Evolutionary conservation across 2,797 vertebrate genomes (phyloP).

Genomic region (Ispidina lecontei): DNA sequence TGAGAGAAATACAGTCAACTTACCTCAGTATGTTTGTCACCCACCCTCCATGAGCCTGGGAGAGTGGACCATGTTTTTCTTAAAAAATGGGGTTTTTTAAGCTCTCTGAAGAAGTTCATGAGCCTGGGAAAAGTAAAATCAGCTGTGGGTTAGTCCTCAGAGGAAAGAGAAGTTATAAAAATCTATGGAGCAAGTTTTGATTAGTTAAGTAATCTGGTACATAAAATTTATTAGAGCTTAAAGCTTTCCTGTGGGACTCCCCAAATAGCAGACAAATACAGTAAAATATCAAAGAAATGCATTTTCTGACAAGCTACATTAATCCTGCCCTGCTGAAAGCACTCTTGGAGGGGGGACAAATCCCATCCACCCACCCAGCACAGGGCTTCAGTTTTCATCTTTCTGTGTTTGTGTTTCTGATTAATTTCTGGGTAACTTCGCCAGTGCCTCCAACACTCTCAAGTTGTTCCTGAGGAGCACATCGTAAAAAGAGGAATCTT

Average conservation of each 20-base stretch:
- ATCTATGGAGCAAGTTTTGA: slow-evolving; percentile 50
- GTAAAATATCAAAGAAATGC: neutral
- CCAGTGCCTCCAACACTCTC: neutral
- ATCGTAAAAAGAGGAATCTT: neutral
- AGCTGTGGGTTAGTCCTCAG: neutral
- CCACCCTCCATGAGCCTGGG: neutral
- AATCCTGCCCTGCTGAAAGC: neutral
- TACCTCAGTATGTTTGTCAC: neutral
- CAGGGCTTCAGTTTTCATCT: neutral
- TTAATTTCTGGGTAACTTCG: slow-evolving; percentile 28
- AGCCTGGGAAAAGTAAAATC: slow-evolving; percentile 24
- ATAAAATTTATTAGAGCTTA: slow-evolving; percentile 46
- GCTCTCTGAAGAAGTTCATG: neutral
- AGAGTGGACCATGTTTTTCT: neutral
- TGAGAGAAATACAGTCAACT: neutral
- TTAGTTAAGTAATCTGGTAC: slow-evolving; percentile 57
- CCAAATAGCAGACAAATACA: slow-evolving; percentile 23
- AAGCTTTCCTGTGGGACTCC: slow-evolving; percentile 34
- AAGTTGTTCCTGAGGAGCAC: neutral
- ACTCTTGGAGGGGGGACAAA: neutral
- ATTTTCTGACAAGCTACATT: slow-evolving; percentile 1
- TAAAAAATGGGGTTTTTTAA: neutral
- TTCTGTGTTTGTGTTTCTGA: slow-evolving; percentile 7
- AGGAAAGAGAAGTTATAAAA: slow-evolving; percentile 52
- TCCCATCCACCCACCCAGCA: neutral